Percentiles rank a stretch among this genome's conserved stretches.
Conservation (phyloP, 2,888 invertebrate genomes). For the Drosophila eohydei region DNA sequence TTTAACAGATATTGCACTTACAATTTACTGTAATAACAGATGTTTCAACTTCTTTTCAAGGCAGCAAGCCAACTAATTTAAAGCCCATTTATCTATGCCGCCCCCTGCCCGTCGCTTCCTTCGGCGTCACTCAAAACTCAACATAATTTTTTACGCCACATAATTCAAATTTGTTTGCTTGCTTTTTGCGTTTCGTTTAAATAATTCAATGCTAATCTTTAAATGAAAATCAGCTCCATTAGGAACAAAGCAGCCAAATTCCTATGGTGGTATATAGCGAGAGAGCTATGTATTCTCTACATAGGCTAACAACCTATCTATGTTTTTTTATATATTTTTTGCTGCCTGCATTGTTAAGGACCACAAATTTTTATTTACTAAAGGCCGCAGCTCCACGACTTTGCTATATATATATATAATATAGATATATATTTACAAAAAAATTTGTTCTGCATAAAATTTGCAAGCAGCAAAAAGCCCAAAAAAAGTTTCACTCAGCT, state of each 20-base stretch:
- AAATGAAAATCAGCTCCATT: slow-evolving; percentile 80
- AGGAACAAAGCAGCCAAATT: slow-evolving; percentile 41
- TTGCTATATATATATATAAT: slow-evolving; percentile 14
- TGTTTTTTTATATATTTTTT: slow-evolving; percentile 8
- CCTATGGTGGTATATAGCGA: background rate
- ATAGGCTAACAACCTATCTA: background rate
- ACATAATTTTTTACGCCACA: slow-evolving; percentile 68
- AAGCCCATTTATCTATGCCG: slow-evolving; percentile 65
- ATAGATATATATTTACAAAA: slow-evolving; percentile 22
- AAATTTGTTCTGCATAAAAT: slow-evolving; percentile 60
- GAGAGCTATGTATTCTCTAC: background rate
- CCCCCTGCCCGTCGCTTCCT: background rate
- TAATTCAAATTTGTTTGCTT: slow-evolving; percentile 73
- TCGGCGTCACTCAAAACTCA: slow-evolving; percentile 33
- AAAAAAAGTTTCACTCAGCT: slow-evolving; percentile 25
- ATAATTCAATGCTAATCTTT: slow-evolving; percentile 80
- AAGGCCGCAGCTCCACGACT: slow-evolving; percentile 34
- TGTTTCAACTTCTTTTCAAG: background rate
- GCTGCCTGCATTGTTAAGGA: slow-evolving; percentile 53
- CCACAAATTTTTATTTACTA: slow-evolving; percentile 67
- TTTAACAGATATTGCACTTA: background rate
- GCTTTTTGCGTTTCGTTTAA: slow-evolving; percentile 51
- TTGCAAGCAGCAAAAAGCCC: slow-evolving; percentile 44
- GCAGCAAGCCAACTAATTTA: slow-evolving; percentile 46
- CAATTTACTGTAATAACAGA: background rate